Conservation (phyloP, 2,113 vertebrate species). For the Raja brachyura region DNA sequence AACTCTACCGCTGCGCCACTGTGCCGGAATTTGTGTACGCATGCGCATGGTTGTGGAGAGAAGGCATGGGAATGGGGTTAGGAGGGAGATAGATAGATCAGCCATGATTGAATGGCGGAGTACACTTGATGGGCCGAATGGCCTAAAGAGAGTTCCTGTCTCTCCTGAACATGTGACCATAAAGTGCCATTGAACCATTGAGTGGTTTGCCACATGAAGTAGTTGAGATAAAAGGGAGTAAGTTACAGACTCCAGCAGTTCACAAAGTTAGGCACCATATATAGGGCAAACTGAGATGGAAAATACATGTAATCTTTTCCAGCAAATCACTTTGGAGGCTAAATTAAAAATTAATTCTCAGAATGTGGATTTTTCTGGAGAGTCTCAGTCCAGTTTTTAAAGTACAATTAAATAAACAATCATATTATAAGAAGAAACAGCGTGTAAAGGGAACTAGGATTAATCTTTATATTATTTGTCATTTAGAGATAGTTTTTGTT, state of each 20-base stretch:
- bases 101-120: too few species aligned
- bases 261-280: neutral
- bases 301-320: neutral
- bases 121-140: too few species aligned
- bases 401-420: neutral
- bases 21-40: too few species aligned
- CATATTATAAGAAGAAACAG: neutral
- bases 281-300: neutral
- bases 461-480: too few species aligned
- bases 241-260: neutral
- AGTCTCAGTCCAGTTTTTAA: neutral
- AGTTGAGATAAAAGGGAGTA: neutral
- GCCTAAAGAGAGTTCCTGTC: too few species aligned
- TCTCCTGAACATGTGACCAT: too few species aligned
- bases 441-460: neutral
- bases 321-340: neutral
- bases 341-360: neutral
- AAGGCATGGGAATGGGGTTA: too few species aligned
- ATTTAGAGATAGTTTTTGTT: too few species aligned
- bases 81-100: too few species aligned
- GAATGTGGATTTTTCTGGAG: neutral
- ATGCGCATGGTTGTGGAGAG: too few species aligned
- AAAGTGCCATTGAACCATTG: neutral
- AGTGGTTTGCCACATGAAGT: neutral
- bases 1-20: too few species aligned